Conservation (phyloP, 2,797 vertebrate genomes). For the Oceanodroma leucorhoa region DNA sequence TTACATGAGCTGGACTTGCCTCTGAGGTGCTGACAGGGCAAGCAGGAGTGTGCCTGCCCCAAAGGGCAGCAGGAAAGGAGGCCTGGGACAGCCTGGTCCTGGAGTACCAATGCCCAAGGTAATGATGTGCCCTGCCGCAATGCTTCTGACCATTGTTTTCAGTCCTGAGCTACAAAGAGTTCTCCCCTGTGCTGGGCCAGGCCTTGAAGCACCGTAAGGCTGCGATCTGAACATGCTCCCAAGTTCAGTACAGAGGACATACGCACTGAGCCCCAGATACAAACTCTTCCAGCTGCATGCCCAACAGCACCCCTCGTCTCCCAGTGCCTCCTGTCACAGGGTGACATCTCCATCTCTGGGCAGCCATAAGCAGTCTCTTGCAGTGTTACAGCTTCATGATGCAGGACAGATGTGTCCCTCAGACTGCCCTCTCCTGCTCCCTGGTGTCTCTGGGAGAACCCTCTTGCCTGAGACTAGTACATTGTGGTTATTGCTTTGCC, state of each 20-base stretch:
- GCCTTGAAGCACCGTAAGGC: not conserved
- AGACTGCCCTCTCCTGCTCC: not conserved
- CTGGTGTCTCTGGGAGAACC: not conserved
- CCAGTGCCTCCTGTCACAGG: not conserved
- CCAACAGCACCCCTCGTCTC: not conserved
- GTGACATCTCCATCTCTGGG: not conserved
- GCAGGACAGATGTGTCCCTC: not conserved
- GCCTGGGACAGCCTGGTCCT: not conserved
- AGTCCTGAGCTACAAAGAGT: not conserved
- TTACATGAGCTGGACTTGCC: not conserved
- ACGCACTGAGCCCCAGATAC: not conserved
- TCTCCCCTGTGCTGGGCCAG: not conserved
- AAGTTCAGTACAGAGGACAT: accelerated
- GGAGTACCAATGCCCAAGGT: not conserved
- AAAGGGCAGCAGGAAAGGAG: not conserved
- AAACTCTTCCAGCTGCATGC: not conserved
- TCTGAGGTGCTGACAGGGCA: not conserved
- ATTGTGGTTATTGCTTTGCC: not conserved
- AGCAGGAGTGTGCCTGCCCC: not conserved
- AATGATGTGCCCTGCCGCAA: not conserved
- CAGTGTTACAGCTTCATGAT: not conserved
- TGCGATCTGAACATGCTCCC: not conserved
- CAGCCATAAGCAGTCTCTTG: not conserved
- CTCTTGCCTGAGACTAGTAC: not conserved
- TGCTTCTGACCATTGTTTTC: not conserved